Percentiles rank a stretch among this genome's conserved stretches.
Evolutionary conservation across 2,888 invertebrate genomes (phyloP).

Genomic region (Rutpela maculata): DNA sequence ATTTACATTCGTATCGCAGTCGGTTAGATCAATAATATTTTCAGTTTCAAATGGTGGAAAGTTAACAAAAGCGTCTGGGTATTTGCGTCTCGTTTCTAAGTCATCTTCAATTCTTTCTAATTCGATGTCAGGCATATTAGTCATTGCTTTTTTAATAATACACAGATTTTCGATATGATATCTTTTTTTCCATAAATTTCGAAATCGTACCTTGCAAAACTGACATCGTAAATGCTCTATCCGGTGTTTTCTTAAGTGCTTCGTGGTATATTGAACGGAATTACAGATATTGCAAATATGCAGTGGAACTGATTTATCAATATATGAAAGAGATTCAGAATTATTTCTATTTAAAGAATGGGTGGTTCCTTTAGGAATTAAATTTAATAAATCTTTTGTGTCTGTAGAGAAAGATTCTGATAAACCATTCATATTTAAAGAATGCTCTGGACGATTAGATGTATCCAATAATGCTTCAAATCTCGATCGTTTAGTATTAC

Average conservation of each 20-base stretch:
- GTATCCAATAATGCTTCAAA: background rate
- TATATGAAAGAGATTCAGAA: background rate
- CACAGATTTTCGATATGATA: conserved; percentile 54
- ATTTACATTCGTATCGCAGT: background rate
- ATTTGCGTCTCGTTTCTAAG: conserved; percentile 50
- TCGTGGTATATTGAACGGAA: conserved; percentile 47
- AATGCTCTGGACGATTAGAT: background rate
- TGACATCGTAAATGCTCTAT: conserved; percentile 56
- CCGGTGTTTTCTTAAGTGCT: conserved; percentile 54
- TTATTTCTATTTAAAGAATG: background rate
- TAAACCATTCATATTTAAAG: background rate
- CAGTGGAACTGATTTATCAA: conserved; percentile 22
- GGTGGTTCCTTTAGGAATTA: background rate
- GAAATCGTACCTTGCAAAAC: conserved; percentile 56
- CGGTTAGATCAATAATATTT: background rate
- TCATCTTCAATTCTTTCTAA: conserved; percentile 54
- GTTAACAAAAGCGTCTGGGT: conserved; percentile 47
- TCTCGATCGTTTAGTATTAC: background rate
- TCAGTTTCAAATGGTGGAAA: conserved; percentile 10
- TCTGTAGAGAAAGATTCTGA: background rate
- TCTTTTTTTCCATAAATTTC: conserved; percentile 48
- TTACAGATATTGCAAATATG: conserved; percentile 57
- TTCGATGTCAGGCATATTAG: conserved; percentile 42
- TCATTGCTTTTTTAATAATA: conserved; percentile 49
- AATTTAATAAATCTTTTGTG: background rate